phyloP scores from a whole-genome alignment of 2,888 invertebrate species.

The Dryomyza anilis region DNA sequence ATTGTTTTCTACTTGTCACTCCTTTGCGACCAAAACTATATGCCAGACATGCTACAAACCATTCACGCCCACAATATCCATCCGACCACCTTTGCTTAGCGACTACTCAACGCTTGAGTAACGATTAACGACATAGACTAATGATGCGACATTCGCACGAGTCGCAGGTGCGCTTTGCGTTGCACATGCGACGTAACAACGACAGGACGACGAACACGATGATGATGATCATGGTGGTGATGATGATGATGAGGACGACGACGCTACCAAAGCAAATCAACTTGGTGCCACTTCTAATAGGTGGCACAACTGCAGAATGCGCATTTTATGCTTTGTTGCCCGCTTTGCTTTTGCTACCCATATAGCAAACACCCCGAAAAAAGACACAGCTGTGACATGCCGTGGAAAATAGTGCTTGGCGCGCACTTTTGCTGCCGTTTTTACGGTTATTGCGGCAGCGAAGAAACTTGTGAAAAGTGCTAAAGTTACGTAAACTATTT shows the following conservation, averaged over 20 bases:
- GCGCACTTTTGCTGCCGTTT: constrained; percentile 14
- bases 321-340: too few species aligned
- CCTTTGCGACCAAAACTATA: background rate
- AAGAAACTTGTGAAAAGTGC: constrained; percentile 9
- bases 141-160: constrained; percentile 43
- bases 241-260: background rate
- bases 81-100: background rate
- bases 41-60: too few species aligned
- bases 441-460: constrained; percentile 7
- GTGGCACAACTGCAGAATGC: background rate
- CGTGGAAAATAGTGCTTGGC: background rate
- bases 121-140: constrained; percentile 38
- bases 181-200: constrained; percentile 34
- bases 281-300: background rate
- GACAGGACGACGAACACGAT: constrained; percentile 4
- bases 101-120: constrained; percentile 10
- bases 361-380: too few species aligned
- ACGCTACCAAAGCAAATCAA: constrained; percentile 16
- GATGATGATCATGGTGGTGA: background rate
- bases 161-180: constrained; percentile 37
- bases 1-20: background rate
- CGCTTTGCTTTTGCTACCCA: background rate
- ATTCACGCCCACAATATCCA: background rate
- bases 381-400: constrained; percentile 17
- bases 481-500: too few species aligned